Conservation (phyloP, 2,888 invertebrate genomes). For the Cremastobaeus sp. region DNA sequence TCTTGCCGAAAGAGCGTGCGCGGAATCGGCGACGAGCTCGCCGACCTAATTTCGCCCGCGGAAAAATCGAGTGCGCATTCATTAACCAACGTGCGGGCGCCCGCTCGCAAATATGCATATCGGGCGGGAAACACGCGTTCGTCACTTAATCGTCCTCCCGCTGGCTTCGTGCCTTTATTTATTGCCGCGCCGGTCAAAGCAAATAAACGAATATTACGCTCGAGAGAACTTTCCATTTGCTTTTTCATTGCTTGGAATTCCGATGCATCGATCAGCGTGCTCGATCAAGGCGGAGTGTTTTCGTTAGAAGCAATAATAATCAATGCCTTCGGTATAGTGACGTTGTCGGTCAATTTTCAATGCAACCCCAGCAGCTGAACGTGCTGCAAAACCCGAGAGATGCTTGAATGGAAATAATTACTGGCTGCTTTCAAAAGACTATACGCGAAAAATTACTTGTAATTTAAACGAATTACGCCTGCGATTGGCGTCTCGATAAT, state of each 20-base stretch:
- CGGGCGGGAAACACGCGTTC: constrained; percentile 16
- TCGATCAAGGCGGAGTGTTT: constrained; percentile 9
- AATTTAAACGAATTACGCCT: too few species aligned
- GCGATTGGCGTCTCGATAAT: too few species aligned
- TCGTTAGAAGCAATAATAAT: constrained; percentile 26
- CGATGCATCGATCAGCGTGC: neutral
- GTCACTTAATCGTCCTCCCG: constrained; percentile 5
- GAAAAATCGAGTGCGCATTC: neutral
- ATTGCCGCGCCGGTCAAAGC: constrained; percentile 14
- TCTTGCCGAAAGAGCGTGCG: neutral
- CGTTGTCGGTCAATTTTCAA: too few species aligned
- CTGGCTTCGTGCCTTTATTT: constrained; percentile 40
- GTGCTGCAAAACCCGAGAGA: too few species aligned
- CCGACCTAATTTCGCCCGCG: neutral
- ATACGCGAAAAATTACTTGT: too few species aligned
- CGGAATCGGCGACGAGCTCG: neutral
- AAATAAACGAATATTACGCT: constrained; percentile 37
- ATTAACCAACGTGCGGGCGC: constrained; percentile 24
- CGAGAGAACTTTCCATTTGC: constrained; percentile 29
- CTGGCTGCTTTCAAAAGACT: too few species aligned
- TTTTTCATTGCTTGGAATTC: constrained; percentile 11
- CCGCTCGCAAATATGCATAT: constrained; percentile 22
- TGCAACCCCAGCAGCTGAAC: too few species aligned
- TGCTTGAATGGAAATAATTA: too few species aligned
- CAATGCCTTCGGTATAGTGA: constrained; percentile 5